Base-by-base conservation (phyloP, 2,113 vertebrate species). In the Plestiodon gilberti region DNA sequence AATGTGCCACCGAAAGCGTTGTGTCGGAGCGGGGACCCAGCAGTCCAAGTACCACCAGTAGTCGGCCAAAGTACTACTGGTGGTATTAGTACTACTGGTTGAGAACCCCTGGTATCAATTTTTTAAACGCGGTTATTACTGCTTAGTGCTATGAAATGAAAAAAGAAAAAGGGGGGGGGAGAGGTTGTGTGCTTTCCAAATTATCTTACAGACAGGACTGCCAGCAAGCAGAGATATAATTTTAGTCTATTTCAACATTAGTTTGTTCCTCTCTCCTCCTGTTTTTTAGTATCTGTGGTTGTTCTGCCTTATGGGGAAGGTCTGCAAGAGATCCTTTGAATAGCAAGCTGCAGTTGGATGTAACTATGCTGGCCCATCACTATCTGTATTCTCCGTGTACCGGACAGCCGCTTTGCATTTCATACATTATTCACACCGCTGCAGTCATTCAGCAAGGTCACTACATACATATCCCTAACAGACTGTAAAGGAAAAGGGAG, bases 361-460 rank as follows among this genome's bases (percentile, higher is more conserved):
- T 64, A 70, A 80, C 23, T 30, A 69, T 17, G 28, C 83, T 28
- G 6, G 33, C 80, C 61, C 61, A 79, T 43, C 71, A 65, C 38
- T 18, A 70, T 57, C 83, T 77, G n/a, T 69, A 79, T 89, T 85
- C 57, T 77, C 28, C 25, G 18, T n/a, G 65, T 55, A 35, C 70
- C 33, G 77, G 73, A 69, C 86, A 76, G 38, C 30, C 82, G 67
- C 55, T 87, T 64, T 65, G 62, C 82, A 84, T 85, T 85, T 84
- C 83, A 88, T 89, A 48, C 73, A 84, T 93, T 93, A 91, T 90
- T 87, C 86, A 87, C 67, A 88, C 35, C 82, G 77, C 87, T 87
- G 82, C 86, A 84, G 62, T 80, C 84, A 82, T 76, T 93, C 79
- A 87, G 79, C 89, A 91, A 93, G 90, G 89, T 90, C 91, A 87